Evolutionary conservation across 2,113 vertebrate species (phyloP).

Genomic region (Anser brachyrhynchus): DNA sequence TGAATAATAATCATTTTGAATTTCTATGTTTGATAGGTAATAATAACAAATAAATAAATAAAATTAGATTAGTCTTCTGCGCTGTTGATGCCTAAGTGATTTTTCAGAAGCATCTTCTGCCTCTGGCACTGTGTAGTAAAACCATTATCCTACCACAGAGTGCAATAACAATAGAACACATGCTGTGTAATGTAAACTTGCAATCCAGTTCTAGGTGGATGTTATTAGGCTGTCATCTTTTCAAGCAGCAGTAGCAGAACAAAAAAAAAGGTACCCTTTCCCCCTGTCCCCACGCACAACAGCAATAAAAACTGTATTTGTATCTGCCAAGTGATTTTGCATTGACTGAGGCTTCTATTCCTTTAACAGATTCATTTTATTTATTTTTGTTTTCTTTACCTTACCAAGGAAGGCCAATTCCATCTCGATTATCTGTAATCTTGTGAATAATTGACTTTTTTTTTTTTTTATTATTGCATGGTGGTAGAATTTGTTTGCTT

Average conservation of each 20-base stretch:
- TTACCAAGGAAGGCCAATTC: not conserved
- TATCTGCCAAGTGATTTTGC: conserved; percentile 50
- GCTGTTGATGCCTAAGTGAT: conserved; percentile 62
- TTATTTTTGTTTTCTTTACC: conserved; percentile 28
- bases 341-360: not conserved
- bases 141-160: conserved; percentile 51
- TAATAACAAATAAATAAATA: not conserved
- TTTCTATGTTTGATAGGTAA: conserved; percentile 27
- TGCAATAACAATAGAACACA: conserved; percentile 66
- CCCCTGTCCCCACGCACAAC: rapidly evolving
- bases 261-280: conserved; percentile 2
- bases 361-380: not conserved
- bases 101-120: conserved; percentile 66
- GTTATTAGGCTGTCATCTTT: conserved; percentile 69
- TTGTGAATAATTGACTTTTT: not conserved
- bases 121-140: conserved; percentile 65
- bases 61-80: conserved; percentile 35
- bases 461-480: not conserved
- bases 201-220: conserved; percentile 52
- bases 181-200: conserved; percentile 69
- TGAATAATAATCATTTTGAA: conserved; percentile 38
- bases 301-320: not conserved
- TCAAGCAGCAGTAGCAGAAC: not conserved
- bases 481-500: not conserved
- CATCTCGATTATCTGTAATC: not conserved